Conservation (phyloP, 2,888 invertebrate species). For the Hofmannophila pseudospretella region DNA sequence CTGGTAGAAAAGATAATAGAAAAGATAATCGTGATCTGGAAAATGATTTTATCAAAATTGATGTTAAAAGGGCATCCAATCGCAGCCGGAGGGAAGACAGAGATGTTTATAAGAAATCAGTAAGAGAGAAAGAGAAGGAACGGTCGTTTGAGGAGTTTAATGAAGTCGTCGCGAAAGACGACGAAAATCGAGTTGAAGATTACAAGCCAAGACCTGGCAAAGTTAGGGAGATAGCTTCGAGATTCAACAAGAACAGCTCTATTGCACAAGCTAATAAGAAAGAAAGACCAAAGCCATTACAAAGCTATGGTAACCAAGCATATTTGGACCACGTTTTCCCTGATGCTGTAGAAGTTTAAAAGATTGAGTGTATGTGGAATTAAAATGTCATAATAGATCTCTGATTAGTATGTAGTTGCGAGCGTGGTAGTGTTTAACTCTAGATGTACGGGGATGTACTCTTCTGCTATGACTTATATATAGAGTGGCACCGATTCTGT, state of each 20-base stretch:
- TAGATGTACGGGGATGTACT: background rate
- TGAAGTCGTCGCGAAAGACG: slow-evolving; percentile 17
- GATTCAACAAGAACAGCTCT: slow-evolving; percentile 53
- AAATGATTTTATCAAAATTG: slow-evolving; percentile 11
- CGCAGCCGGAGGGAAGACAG: slow-evolving; percentile 33
- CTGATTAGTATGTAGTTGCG: slow-evolving; percentile 10
- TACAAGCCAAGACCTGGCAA: slow-evolving; percentile 58
- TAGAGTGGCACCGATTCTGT: no score
- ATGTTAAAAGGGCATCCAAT: slow-evolving; percentile 38
- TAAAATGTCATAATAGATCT: slow-evolving; percentile 14
- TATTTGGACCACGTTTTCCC: slow-evolving; percentile 81
- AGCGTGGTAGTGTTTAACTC: slow-evolving; percentile 2
- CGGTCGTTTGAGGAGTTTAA: slow-evolving; percentile 34
- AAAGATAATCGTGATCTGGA: slow-evolving; percentile 20
- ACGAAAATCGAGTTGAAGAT: slow-evolving; percentile 26
- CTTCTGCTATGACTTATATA: slow-evolving; percentile 11
- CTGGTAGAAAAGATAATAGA: slow-evolving; percentile 34
- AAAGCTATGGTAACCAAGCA: slow-evolving; percentile 76
- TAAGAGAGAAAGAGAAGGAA: slow-evolving; percentile 30
- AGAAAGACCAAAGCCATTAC: slow-evolving; percentile 77
- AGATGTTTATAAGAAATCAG: slow-evolving; percentile 16
- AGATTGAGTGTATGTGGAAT: slow-evolving; percentile 16
- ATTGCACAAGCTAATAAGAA: slow-evolving; percentile 43
- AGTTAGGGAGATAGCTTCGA: slow-evolving; percentile 66
- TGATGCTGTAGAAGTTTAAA: slow-evolving; percentile 67